Evolutionary conservation across 2,797 vertebrate genomes (phyloP), one percentile per base, ranked within the genome.

Genomic region (Gallirallus australis): DNA sequence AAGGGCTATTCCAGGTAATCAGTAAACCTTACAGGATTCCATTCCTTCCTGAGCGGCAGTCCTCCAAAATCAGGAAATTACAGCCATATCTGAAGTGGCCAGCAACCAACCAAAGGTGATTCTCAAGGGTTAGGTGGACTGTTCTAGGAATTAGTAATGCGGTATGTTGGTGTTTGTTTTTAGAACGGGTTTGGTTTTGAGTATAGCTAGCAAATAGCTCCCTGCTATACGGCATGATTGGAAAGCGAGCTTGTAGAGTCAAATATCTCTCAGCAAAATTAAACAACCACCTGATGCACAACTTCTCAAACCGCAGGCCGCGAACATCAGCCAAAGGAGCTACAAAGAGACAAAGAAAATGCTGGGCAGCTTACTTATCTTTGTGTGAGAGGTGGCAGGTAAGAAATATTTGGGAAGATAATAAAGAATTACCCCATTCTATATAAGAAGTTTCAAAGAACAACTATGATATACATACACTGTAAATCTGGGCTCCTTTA

Each of bases 331-430:
- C 33, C 42, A 86, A 73, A 72, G 47, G 4, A 82, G 9, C 33
- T 90, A 54, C 47, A 93, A 90, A 94, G 78, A 82, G 35, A 79
- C n/a, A 63, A 81, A 84, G 30, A 81, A 82, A 92, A 90, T 35
- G 78, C 18, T 23, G 17, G 45, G 35, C 18, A 90, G 70, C 42
- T 80, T 83, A n/a, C 6, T 85, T 63, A 37, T 25, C 33, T 92
- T 69, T 56, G 9, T 39, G 21, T 45, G 23, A 79, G n/a, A 89
- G 6, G 69, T 1, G 4, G 15, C 69, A 82, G 16, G 35, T 30
- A 85, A 61, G 31, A 71, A 82, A n/a, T 59, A 57, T 8, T 54
- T 66, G 37, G 15, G 20, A 91, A 81, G 50, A 31, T 39, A 85
- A 78, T 57, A 71, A 68, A 61, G 7, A 94, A 78, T 33, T 52